Conservation (phyloP, 2,113 vertebrate genomes). For the Scophthalmus maximus region DNA sequence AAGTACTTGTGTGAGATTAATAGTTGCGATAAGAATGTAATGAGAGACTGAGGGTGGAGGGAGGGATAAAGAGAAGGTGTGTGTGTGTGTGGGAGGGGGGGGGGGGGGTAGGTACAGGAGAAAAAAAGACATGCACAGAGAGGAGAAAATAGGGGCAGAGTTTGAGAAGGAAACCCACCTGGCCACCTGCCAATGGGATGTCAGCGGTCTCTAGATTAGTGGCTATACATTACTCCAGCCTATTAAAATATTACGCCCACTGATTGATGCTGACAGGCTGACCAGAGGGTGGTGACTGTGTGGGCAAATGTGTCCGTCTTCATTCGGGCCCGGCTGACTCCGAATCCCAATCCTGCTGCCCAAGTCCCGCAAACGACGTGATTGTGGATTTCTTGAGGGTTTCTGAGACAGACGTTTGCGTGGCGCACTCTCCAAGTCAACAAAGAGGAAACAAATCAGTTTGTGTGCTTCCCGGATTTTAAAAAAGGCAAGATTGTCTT, state of each 20-base stretch:
- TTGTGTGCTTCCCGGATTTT: background rate
- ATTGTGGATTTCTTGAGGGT: constrained; percentile 30
- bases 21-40: constrained; percentile 76
- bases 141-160: constrained; percentile 10
- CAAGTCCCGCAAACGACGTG: constrained; percentile 17
- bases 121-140: constrained; percentile 1
- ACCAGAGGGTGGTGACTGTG: constrained; percentile 61
- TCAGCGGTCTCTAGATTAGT: constrained; percentile 78
- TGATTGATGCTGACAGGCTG: constrained; percentile 72
- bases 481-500: background rate
- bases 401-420: background rate
- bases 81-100: no score
- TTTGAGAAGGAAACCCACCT: constrained; percentile 65
- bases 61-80: constrained; percentile 4
- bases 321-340: constrained; percentile 35
- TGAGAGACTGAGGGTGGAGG: constrained; percentile 45
- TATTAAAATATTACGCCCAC: constrained; percentile 70
- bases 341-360: constrained; percentile 2
- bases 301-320: constrained; percentile 67
- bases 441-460: background rate
- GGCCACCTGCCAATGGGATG: constrained; percentile 65
- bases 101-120: constrained; percentile 1
- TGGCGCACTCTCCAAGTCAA: background rate
- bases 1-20: constrained; percentile 82
- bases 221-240: constrained; percentile 64